A percentile compares a stretch with the other conserved stretches of the same genome.
These are phyloP conservation scores for Anomalospiza imberbis DNA, from an alignment of 2,797 vertebrate genomes.

Conservation along the genomic window DNA sequence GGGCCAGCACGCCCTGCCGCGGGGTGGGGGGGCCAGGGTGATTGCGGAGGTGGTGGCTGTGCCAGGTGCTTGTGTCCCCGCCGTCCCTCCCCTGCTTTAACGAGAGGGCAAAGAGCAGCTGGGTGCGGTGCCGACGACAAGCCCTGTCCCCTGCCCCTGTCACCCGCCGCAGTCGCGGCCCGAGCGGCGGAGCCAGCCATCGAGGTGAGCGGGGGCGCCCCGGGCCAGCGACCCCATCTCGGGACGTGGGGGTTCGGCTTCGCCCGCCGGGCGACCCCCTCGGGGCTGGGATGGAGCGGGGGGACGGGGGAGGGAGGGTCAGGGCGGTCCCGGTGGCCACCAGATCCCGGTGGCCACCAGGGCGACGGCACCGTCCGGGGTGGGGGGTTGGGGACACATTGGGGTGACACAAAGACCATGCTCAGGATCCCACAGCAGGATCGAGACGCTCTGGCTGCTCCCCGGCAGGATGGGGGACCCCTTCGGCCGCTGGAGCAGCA, in stretches of 20 bases:
- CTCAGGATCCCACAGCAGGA: background rate
- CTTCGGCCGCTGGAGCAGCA: background rate
- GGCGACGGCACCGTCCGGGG: rapidly evolving
- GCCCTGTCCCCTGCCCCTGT: background rate
- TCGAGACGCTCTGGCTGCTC: background rate
- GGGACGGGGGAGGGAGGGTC: rapidly evolving
- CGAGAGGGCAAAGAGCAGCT: slow-evolving; percentile 24
- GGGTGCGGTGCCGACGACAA: background rate
- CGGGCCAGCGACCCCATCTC: background rate
- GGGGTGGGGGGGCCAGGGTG: background rate
- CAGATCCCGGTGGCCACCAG: background rate
- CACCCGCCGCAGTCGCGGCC: background rate
- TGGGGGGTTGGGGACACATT: background rate
- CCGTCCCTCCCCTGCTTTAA: background rate
- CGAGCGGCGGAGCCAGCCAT: background rate
- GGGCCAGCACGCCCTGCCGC: background rate
- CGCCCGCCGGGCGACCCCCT: background rate
- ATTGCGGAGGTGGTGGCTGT: background rate
- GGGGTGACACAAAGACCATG: rapidly evolving
- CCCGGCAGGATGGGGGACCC: background rate
- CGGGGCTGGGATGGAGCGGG: background rate
- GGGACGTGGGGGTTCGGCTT: background rate
- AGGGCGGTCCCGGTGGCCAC: background rate
- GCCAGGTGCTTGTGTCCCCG: background rate
- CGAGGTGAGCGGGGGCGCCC: background rate